Percentiles rank a stretch among this genome's conserved stretches.
Evolutionary conservation across 2,888 invertebrate genomes (phyloP).

Genomic region (Neoscelio sp.): DNA sequence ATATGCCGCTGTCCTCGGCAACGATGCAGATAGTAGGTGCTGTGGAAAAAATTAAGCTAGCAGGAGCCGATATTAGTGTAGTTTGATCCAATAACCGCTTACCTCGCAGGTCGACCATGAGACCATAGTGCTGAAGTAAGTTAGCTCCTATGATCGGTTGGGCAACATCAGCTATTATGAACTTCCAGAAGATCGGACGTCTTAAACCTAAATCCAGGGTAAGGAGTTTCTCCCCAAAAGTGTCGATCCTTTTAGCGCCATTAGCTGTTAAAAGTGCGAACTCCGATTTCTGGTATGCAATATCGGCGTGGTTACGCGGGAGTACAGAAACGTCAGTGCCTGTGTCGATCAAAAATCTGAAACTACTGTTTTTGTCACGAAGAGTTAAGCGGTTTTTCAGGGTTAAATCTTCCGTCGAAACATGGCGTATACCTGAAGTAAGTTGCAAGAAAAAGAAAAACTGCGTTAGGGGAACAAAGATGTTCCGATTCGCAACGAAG

Average conservation of each 20-base stretch:
- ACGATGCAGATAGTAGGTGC: not conserved
- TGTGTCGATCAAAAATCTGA: conserved; percentile 58
- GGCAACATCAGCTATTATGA: conserved; percentile 75
- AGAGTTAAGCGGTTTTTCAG: not conserved
- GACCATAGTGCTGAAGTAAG: conserved; percentile 44
- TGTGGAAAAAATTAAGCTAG: not conserved
- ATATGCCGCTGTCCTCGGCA: too few relatives aligned
- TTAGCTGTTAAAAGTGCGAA: conserved; percentile 76
- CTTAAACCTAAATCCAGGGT: conserved; percentile 72
- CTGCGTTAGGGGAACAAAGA: too few relatives aligned
- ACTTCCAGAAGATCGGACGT: conserved; percentile 73
- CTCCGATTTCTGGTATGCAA: too few relatives aligned
- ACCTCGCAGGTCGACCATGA: conserved; percentile 73
- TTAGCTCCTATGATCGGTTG: conserved; percentile 77
- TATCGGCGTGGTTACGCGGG: too few relatives aligned
- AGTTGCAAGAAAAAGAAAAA: too few relatives aligned
- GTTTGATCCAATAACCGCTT: conserved; percentile 15
- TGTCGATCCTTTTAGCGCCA: conserved; percentile 72
- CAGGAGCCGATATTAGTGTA: not conserved
- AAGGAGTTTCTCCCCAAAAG: conserved; percentile 71
- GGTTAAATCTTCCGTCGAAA: not conserved
- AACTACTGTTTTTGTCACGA: conserved; percentile 1
- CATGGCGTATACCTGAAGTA: too few relatives aligned
- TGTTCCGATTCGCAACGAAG: too few relatives aligned
- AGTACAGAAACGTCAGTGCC: conserved; percentile 32